Base-by-base conservation (phyloP, 2,797 vertebrate species). In the Sebastes ruberrimus region DNA sequence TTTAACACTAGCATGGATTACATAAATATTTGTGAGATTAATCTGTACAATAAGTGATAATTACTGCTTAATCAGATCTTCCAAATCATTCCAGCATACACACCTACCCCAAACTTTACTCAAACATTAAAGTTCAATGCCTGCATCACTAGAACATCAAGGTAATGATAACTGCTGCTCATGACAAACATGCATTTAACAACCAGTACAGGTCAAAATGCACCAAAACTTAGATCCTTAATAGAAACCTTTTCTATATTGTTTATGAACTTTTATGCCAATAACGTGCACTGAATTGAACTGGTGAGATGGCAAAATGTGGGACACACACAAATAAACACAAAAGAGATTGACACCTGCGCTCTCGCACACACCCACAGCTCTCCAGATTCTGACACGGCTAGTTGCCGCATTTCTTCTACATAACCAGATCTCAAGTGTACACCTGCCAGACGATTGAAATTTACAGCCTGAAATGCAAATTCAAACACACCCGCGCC, bases 391-490 rank as follows among this genome's bases (percentile, higher is more conserved):
- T 80, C 61, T 71, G 53, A 72, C 35, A 60, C 1, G 13, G 1
- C 25, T 56, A 30, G 23, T 32, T 60, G 65, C 23, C 3, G 3
- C 16, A 9, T 78, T 78, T 81, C 66, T 61, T 85, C 64, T 38
- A 38, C 56, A 86, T 35, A 71, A 61, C 64, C 66, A 71, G 23
- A 88, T 87, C 70, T 69, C 23, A 27, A 76, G 70, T 64, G 73
- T 68, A 66, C 76, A 85, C 42, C 78, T 90, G 88, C 70, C 77
- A 81, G 77, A 81, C 14, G 7, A 72, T 25, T 81, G 38, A 85
- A 83, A 86, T 83, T 32, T 57, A 64, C 71, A 76, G 76, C 52
- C 69, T 60, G 67, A 74, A 79, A 83, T 76, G 80, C 62, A 71
- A 89, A 89, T 90, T 80, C 74, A 77, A 77, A 82, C 66, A 65